A percentile compares a stretch with the other conserved stretches of the same genome.
phyloP scores from a whole-genome alignment of 2,797 vertebrate genomes.

The Hyperoplus immaculatus region DNA sequence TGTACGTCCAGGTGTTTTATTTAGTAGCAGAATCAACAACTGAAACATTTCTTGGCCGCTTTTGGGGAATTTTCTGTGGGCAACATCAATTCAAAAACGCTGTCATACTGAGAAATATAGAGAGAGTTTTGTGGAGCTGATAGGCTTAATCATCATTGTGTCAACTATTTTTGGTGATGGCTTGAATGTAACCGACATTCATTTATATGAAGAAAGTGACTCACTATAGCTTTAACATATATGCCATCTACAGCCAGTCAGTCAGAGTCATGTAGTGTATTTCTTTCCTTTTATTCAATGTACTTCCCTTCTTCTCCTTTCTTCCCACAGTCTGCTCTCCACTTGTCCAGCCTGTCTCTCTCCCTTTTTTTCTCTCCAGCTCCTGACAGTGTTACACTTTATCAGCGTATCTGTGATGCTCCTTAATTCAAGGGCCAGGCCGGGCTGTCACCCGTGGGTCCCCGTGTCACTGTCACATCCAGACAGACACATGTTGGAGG shows the following conservation, averaged over 20 bases:
- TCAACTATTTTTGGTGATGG: too few relatives aligned
- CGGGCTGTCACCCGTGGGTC: slow-evolving; percentile 78
- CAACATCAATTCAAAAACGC: too few relatives aligned
- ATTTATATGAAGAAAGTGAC: too few relatives aligned
- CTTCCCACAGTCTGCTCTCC: not conserved
- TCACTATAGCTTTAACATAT: too few relatives aligned
- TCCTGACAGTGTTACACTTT: slow-evolving; percentile 76
- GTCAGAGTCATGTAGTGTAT: slow-evolving; percentile 7
- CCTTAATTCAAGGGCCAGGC: slow-evolving; percentile 85
- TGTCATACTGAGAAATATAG: too few relatives aligned
- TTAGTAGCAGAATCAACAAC: too few relatives aligned
- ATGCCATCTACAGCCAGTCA: not conserved
- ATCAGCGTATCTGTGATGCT: slow-evolving; percentile 84
- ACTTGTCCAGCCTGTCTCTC: not conserved
- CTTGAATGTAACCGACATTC: too few relatives aligned
- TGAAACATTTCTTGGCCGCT: too few relatives aligned
- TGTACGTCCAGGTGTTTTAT: too few relatives aligned
- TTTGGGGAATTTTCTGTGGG: too few relatives aligned
- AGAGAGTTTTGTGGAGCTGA: too few relatives aligned
- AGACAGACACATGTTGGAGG: slow-evolving; percentile 86
- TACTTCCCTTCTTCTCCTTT: not conserved
- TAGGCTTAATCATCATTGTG: too few relatives aligned
- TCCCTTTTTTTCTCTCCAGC: slow-evolving; percentile 42
- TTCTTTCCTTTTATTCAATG: not conserved
- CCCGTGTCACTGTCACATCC: slow-evolving; percentile 74